These are phyloP conservation scores for Orchesellides sinensis DNA, from an alignment of 2,888 invertebrate species.

Conservation along the genomic window DNA sequence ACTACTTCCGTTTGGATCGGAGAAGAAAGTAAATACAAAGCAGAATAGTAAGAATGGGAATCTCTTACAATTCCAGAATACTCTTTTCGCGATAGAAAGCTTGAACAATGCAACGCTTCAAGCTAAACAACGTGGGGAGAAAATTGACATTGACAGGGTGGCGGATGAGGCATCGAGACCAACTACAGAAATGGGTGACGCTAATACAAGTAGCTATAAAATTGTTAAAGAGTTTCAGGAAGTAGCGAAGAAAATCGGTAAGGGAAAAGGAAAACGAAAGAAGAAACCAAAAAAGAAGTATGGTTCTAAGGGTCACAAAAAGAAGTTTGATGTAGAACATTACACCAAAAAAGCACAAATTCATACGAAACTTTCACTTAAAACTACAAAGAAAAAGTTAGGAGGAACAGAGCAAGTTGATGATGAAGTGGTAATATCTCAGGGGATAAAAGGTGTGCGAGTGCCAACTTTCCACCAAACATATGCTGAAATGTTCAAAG, in stretches of 20 bases:
- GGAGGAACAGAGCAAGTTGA: slow-evolving; percentile 10
- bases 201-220: slow-evolving; percentile 30
- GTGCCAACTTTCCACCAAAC: slow-evolving; percentile 59
- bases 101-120: slow-evolving; percentile 51
- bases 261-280: slow-evolving; percentile 19
- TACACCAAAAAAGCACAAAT: slow-evolving; percentile 39
- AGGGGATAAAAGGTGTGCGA: slow-evolving; percentile 5
- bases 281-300: background rate
- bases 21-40: background rate
- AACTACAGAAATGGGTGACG: background rate
- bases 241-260: slow-evolving; percentile 34
- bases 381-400: slow-evolving; percentile 16
- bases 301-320: background rate
- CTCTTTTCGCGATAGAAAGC: slow-evolving; percentile 59
- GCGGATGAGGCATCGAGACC: slow-evolving; percentile 17
- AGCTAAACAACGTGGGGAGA: slow-evolving; percentile 29
- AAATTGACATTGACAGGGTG: slow-evolving; percentile 36
- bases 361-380: too few relatives aligned
- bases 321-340: slow-evolving; percentile 27
- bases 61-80: slow-evolving; percentile 40
- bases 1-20: slow-evolving; percentile 25
- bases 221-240: slow-evolving; percentile 57
- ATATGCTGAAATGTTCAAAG: slow-evolving; percentile 46
- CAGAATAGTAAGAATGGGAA: background rate
- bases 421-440: slow-evolving; percentile 38